Base-by-base conservation (phyloP, 2,888 invertebrate species). In the Choristoneura rosaceana region DNA sequence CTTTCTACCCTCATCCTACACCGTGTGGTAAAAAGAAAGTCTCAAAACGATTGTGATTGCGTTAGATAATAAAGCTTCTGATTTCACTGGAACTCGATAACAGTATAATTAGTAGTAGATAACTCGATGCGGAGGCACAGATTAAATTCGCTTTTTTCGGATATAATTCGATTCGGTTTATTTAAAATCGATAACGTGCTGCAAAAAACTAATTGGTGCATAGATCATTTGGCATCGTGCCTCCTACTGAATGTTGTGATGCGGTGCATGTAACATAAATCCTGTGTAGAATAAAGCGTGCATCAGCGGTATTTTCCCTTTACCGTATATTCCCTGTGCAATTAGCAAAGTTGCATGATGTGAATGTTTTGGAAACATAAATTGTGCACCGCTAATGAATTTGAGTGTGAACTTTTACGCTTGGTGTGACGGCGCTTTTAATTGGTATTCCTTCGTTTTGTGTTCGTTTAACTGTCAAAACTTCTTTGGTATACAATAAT, bases 341-440 rank as follows among this genome's bases (percentile, higher is more conserved):
- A 74, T 70, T 70, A 70, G 61, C 55, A 25, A 25, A 61, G 61
- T 69, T 52, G 70, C 66, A 62, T 70, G 66, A 74, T 61, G 66
- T 47, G 69, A 73, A 61, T 74, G 70, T 73, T 73, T 73, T 73
- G 73, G 73, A 73, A 64, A 69, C 69, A 73, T 73, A 73, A 69
- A 73, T 73, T 73, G 59, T 69, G 64, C 73, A 73, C 68, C 68
- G 17, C 69, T 73, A 73, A 68, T 73, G 68, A 73, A 69, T 69
- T 60, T 52, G n/a, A 64, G 69, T 41, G 61, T 59, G 68, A 64
- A 64, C 64, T 73, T 64, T 52, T 55, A 47, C 62, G 64, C 64
- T 62, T 38, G 43, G 4, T 41, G 25, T 55, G 47, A 43, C 47
- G 45, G 50, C 2, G 43, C 60, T 63, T 73, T 73, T 73, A 69